phyloP scores from a whole-genome alignment of 2,797 vertebrate species.

The Peromyscus aztecus region DNA sequence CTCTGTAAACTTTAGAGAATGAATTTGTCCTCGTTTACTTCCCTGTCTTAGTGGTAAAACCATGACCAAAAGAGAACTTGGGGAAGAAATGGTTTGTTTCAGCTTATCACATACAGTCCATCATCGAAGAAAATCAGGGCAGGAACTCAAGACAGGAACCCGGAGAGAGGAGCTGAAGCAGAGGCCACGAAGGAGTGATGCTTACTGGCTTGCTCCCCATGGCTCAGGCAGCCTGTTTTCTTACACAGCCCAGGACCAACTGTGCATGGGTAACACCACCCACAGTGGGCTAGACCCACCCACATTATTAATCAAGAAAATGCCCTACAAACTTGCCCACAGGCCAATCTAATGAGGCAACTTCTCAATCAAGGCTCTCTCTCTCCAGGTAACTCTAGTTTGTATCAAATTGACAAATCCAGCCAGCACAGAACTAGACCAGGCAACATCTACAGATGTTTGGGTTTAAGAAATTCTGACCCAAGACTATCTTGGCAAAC shows the following conservation, averaged over 20 bases:
- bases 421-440: neutral
- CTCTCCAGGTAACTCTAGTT: neutral
- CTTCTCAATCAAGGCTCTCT: neutral
- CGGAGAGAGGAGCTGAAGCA: neutral
- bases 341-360: neutral
- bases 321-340: neutral
- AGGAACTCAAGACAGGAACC: neutral
- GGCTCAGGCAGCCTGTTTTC: neutral
- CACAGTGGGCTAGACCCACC: neutral
- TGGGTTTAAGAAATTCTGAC: slow-evolving; percentile 49
- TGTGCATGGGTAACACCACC: neutral
- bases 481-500: neutral
- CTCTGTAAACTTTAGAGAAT: neutral
- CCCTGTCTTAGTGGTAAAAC: neutral
- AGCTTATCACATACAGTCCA: neutral
- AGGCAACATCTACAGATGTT: neutral
- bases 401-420: neutral
- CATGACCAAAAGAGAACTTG: neutral
- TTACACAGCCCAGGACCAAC: neutral
- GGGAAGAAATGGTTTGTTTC: neutral
- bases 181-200: neutral
- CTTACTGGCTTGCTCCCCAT: neutral
- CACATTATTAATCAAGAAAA: neutral
- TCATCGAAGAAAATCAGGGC: neutral
- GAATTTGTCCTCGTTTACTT: neutral